A percentile compares a stretch with the other conserved stretches of the same genome.
Evolutionary conservation across 2,888 invertebrate species (phyloP).

Genomic region (Athalia circularis): DNA sequence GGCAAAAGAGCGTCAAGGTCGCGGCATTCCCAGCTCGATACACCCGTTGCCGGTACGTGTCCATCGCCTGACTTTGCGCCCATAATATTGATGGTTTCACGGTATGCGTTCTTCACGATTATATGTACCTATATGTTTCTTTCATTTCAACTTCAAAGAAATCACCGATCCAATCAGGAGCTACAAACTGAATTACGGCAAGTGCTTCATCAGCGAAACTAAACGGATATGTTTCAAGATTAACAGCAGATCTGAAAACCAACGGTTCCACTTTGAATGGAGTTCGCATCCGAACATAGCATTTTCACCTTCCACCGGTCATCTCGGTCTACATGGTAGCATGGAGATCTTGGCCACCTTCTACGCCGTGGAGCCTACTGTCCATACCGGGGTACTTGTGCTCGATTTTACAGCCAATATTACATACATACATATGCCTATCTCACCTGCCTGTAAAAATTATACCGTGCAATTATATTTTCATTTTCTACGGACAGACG

Average conservation of each 20-base stretch:
- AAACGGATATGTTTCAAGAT: slow-evolving; percentile 72
- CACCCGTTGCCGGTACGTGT: neutral
- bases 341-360: slow-evolving; percentile 77
- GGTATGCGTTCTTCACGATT: neutral
- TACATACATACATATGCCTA: neutral
- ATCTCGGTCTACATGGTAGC: slow-evolving; percentile 70
- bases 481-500: slow-evolving; percentile 54
- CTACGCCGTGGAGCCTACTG: slow-evolving; percentile 71
- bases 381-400: slow-evolving; percentile 63
- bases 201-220: slow-evolving; percentile 67
- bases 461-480: neutral
- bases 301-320: slow-evolving; percentile 75
- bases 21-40: slow-evolving; percentile 25
- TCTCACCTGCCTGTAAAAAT: slow-evolving; percentile 10
- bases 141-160: slow-evolving; percentile 45
- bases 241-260: slow-evolving; percentile 70
- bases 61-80: neutral
- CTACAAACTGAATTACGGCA: slow-evolving; percentile 71
- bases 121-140: neutral
- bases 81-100: neutral
- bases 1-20: slow-evolving; percentile 19
- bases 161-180: slow-evolving; percentile 37
- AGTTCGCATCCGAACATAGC: slow-evolving; percentile 65
- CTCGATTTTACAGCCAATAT: neutral
- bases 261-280: slow-evolving; percentile 74